These are phyloP conservation scores for Falco punctatus DNA, from an alignment of 2,113 vertebrate genomes.

Conservation along the genomic window DNA sequence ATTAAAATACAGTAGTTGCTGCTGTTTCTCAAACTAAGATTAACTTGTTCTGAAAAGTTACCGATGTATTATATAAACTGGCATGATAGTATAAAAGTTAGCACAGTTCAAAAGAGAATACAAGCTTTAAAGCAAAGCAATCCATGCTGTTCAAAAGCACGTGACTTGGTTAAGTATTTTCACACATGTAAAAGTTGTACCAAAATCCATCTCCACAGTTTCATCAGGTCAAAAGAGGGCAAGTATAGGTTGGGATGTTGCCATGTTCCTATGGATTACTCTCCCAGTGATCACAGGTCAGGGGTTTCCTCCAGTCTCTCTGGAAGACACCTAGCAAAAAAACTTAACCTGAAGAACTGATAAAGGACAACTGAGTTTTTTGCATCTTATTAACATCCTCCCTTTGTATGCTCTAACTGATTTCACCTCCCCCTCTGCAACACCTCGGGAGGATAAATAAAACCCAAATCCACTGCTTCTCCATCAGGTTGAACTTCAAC, in stretches of 20 bases:
- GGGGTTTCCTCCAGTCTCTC: neutral
- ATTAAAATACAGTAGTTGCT: conserved; percentile 38
- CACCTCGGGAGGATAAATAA: neutral
- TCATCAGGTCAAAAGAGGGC: neutral
- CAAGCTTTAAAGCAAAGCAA: neutral
- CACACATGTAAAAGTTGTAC: rapidly evolving
- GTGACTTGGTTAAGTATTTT: neutral
- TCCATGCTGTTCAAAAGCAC: neutral
- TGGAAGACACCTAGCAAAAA: neutral
- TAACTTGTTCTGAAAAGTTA: conserved; percentile 12
- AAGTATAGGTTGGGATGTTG: neutral
- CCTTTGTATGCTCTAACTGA: neutral
- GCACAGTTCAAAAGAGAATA: neutral
- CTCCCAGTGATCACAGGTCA: neutral
- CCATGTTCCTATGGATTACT: neutral
- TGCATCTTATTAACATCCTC: neutral
- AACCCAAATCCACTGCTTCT: neutral
- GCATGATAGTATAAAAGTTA: neutral
- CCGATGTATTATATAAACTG: neutral
- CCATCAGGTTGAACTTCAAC: neutral
- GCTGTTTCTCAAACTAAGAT: conserved; percentile 44
- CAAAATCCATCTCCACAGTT: neutral
- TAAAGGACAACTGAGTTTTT: neutral
- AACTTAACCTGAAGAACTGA: neutral
- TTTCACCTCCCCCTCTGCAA: neutral